These are phyloP conservation scores for Pteruthius melanotis DNA, from an alignment of 2,113 vertebrate genomes.

Conservation along the genomic window DNA sequence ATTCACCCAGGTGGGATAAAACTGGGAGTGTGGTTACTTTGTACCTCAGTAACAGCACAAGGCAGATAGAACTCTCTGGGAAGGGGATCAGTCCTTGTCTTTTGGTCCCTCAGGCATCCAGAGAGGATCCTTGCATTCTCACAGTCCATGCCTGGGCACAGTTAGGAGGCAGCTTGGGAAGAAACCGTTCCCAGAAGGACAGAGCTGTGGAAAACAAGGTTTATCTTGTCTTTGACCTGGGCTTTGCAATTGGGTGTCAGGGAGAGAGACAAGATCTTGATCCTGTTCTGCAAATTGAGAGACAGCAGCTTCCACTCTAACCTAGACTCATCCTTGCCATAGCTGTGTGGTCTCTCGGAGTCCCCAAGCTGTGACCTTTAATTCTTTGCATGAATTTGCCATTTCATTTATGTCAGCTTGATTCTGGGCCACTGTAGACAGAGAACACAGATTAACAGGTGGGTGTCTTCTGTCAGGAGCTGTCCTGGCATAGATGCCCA, in stretches of 20 bases:
- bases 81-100: background rate
- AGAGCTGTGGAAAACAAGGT: background rate
- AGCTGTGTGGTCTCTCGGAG: background rate
- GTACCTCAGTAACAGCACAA: background rate
- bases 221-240: background rate
- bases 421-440: background rate
- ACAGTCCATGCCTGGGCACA: background rate
- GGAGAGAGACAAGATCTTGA: background rate
- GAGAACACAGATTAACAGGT: background rate
- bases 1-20: background rate
- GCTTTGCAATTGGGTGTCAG: background rate
- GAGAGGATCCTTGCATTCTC: background rate
- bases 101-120: background rate
- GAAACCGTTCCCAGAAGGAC: background rate
- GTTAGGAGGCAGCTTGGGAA: background rate
- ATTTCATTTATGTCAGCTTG: background rate
- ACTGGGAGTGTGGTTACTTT: background rate
- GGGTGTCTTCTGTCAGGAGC: background rate
- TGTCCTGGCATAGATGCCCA: background rate
- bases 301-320: background rate
- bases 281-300: background rate
- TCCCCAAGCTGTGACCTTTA: background rate
- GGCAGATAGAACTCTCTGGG: background rate
- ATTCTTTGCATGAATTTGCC: background rate
- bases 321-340: background rate